These are phyloP conservation scores for Lagopus leucura DNA, from an alignment of 2,113 vertebrate genomes.

Conservation along the genomic window DNA sequence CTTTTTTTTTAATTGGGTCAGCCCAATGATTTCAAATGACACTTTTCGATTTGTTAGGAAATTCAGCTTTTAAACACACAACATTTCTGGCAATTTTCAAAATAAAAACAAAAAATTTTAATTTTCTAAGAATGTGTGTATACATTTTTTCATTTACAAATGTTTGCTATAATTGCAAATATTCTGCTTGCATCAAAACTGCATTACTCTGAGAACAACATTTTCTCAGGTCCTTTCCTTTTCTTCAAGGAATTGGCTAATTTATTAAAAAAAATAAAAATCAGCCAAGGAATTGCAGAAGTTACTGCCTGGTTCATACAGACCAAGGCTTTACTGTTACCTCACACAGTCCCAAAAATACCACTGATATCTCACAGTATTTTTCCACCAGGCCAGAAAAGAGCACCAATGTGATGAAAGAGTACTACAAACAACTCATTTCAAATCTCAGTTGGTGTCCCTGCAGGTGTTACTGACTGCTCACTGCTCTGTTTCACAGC, in stretches of 20 bases:
- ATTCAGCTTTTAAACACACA: background rate
- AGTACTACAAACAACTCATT: accelerated
- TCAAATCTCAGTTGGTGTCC: background rate
- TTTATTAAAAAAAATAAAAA: background rate
- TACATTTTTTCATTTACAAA: background rate
- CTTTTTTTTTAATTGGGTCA: background rate
- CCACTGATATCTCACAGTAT: background rate
- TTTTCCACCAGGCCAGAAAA: background rate
- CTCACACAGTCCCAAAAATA: background rate
- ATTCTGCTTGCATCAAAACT: background rate
- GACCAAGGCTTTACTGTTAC: background rate
- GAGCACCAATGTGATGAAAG: no score
- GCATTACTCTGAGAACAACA: background rate
- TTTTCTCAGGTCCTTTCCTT: background rate
- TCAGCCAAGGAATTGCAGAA: background rate
- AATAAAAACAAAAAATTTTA: background rate
- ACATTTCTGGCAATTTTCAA: background rate
- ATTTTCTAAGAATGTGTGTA: background rate
- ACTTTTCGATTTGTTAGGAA: background rate
- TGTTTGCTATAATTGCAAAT: background rate
- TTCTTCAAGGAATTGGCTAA: background rate
- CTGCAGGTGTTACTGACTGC: background rate
- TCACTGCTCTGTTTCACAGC: background rate
- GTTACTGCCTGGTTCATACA: background rate
- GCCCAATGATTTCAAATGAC: background rate